Percentiles rank a stretch among this genome's conserved stretches.
Conservation (phyloP, 2,888 invertebrate genomes). For the Orchestes rusci region DNA sequence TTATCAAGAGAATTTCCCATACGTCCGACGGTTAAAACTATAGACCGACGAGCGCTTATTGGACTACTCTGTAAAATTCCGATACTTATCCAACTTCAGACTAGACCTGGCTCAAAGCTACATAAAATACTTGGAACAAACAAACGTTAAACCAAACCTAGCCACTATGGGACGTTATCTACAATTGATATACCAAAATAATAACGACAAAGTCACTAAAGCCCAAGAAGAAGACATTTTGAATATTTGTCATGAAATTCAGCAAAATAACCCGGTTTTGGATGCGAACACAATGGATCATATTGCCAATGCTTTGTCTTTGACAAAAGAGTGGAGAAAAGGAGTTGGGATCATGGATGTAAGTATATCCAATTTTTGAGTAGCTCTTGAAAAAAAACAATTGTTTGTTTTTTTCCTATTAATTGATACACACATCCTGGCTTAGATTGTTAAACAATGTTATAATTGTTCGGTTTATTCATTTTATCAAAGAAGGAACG, state of each 20-base stretch:
- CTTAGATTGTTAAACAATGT: too few relatives aligned
- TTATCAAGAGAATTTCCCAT: too few relatives aligned
- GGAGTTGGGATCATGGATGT: slow-evolving; percentile 46
- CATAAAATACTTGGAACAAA: slow-evolving; percentile 48
- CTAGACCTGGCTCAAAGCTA: slow-evolving; percentile 50
- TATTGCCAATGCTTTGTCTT: slow-evolving; percentile 55
- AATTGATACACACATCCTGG: too few relatives aligned
- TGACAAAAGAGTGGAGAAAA: slow-evolving; percentile 58
- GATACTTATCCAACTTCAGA: slow-evolving; percentile 8
- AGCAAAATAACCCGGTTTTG: slow-evolving; percentile 50
- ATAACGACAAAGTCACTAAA: slow-evolving; percentile 27
- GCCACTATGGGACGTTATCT: slow-evolving; percentile 54
- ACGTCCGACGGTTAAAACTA: too few relatives aligned
- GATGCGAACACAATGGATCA: slow-evolving; percentile 55
- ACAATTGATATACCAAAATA: slow-evolving; percentile 45
- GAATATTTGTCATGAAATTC: slow-evolving; percentile 40
- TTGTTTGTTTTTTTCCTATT: too few relatives aligned
- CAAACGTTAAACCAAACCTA: slow-evolving; percentile 48
- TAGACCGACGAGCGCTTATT: too few relatives aligned
- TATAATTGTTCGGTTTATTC: too few relatives aligned
- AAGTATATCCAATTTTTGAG: too few relatives aligned
- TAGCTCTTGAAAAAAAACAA: too few relatives aligned
- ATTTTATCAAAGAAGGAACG: too few relatives aligned
- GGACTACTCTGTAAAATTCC: too few relatives aligned
- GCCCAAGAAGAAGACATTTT: slow-evolving; percentile 51